These are phyloP conservation scores for Lysandra coridon DNA, from an alignment of 2,888 invertebrate species.

Conservation along the genomic window DNA sequence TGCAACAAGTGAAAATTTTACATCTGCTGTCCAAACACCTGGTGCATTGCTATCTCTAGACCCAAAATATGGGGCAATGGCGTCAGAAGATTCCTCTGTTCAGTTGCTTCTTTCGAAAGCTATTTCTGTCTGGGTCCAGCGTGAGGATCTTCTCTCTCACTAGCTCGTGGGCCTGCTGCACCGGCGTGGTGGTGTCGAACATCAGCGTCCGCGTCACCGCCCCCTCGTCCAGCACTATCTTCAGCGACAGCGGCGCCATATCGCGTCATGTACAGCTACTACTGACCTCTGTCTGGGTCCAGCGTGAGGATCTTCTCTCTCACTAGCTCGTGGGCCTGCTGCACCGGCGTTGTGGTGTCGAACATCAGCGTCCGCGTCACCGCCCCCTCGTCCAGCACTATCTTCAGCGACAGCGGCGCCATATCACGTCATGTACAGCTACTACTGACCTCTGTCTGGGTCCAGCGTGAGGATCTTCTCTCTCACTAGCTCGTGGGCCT, in stretches of 20 bases:
- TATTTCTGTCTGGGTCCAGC: constrained; percentile 89
- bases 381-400: constrained; percentile 90
- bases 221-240: constrained; percentile 90
- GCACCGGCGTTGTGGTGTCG: constrained; percentile 93
- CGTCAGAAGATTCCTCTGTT: too few relatives aligned
- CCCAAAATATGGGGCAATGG: too few relatives aligned
- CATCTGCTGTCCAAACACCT: too few relatives aligned
- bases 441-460: constrained; percentile 90
- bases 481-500: constrained; percentile 94
- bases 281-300: constrained; percentile 92
- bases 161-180: constrained; percentile 94
- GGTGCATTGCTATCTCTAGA: too few relatives aligned
- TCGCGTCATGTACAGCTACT: constrained; percentile 57
- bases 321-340: constrained; percentile 94
- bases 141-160: constrained; percentile 95
- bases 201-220: constrained; percentile 97
- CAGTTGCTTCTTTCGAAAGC: too few relatives aligned
- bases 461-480: constrained; percentile 94
- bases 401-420: constrained; percentile 89
- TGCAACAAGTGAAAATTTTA: too few relatives aligned
- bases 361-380: constrained; percentile 98
- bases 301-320: constrained; percentile 94
- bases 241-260: constrained; percentile 84
- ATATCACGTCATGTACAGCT: constrained; percentile 52
- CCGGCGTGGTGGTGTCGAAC: constrained; percentile 94